Evolutionary conservation across 1,140 invertebrate species (phyloP).

Genomic region (Vanessa atalanta): DNA sequence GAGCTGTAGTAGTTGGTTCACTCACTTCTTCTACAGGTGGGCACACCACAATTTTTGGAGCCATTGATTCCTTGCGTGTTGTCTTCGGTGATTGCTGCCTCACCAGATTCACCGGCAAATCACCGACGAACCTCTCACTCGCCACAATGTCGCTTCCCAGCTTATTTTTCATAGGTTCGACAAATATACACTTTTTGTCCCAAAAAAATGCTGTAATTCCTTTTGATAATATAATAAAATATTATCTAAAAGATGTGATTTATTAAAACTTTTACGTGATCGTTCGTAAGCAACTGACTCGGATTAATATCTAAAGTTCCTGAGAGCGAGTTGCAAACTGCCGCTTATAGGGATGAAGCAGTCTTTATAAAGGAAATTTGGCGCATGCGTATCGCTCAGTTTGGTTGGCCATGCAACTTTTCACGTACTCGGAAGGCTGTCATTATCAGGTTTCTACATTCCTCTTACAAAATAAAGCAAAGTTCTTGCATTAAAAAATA

Average conservation of each 20-base stretch:
- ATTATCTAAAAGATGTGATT: slow-evolving; percentile 36
- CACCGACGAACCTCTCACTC: slow-evolving; percentile 61
- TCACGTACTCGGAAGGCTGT: slow-evolving; percentile 36
- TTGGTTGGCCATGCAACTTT: slow-evolving; percentile 29
- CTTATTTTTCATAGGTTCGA: slow-evolving; percentile 72
- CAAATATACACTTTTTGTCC: slow-evolving; percentile 43
- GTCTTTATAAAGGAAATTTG: slow-evolving; percentile 53
- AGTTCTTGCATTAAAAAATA: not conserved
- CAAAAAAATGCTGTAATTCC: slow-evolving; percentile 34
- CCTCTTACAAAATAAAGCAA: slow-evolving; percentile 14
- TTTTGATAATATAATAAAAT: slow-evolving; percentile 14
- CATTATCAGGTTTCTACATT: slow-evolving; percentile 31
- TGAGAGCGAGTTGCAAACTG: slow-evolving; percentile 54
- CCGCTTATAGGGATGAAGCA: slow-evolving; percentile 32
- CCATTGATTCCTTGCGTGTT: slow-evolving; percentile 59
- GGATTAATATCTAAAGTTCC: slow-evolving; percentile 29
- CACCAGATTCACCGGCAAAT: slow-evolving; percentile 55
- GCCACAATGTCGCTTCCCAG: slow-evolving; percentile 59
- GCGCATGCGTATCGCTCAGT: slow-evolving; percentile 55
- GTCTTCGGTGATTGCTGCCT: slow-evolving; percentile 47
- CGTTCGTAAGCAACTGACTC: slow-evolving; percentile 33
- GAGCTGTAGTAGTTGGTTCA: slow-evolving; percentile 68
- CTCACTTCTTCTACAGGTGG: slow-evolving; percentile 73
- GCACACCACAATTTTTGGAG: slow-evolving; percentile 76
- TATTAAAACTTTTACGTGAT: slow-evolving; percentile 57